These are phyloP conservation scores for Neoitamus cyanurus DNA, from an alignment of 2,888 invertebrate species.

Conservation along the genomic window DNA sequence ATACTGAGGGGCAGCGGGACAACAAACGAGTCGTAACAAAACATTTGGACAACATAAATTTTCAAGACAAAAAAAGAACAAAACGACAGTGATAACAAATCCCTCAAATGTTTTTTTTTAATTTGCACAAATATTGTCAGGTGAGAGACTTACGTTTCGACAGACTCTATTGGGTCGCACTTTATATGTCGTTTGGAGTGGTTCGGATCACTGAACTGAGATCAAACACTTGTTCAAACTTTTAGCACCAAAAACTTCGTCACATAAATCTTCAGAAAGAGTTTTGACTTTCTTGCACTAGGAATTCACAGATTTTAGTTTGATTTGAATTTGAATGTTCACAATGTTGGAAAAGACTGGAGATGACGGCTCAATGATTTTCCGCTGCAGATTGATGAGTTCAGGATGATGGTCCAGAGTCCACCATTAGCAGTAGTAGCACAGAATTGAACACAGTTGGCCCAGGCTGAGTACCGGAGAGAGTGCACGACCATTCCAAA, in stretches of 20 bases:
- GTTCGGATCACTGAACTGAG: background rate
- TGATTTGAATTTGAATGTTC: background rate
- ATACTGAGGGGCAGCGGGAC: background rate
- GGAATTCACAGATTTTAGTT: background rate
- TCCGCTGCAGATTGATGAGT: background rate
- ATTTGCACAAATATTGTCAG: conserved; percentile 16
- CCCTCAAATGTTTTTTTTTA: background rate
- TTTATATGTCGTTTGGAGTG: background rate
- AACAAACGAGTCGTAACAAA: background rate
- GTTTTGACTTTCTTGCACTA: background rate
- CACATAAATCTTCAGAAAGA: background rate
- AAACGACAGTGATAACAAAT: background rate
- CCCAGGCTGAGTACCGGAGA: conserved; percentile 16
- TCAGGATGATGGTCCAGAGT: background rate
- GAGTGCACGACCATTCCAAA: conserved; percentile 53
- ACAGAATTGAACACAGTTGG: conserved; percentile 3
- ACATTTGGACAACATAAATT: background rate
- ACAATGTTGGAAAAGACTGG: background rate
- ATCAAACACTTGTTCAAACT: background rate
- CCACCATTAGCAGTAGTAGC: background rate
- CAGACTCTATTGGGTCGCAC: background rate
- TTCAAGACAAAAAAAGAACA: background rate
- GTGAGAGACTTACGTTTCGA: conserved; percentile 12
- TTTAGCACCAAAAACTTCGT: background rate
- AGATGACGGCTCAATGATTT: background rate